Conservation (phyloP, 92 coral and sea anemone species). For the Zoanthus solanderi region DNA sequence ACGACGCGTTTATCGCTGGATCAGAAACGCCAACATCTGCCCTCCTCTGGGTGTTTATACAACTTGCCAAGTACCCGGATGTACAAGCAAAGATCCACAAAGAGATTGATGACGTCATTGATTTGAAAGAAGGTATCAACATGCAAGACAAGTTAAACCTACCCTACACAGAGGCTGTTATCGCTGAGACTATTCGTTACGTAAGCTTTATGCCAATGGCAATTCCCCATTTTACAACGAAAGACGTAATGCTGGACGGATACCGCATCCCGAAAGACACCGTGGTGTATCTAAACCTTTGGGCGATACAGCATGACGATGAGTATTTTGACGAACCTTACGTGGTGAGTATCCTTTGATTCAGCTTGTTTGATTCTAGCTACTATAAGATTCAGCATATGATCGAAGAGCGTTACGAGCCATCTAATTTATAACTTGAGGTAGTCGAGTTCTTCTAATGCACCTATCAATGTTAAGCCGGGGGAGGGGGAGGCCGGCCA, state of each 20-base stretch:
- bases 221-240: constrained; percentile 71
- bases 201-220: constrained; percentile 75
- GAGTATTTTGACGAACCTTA: constrained; percentile 68
- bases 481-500: too few species aligned
- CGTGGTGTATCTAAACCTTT: constrained; percentile 68
- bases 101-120: constrained; percentile 70
- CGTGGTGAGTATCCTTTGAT: constrained; percentile 21
- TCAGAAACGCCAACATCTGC: constrained; percentile 76
- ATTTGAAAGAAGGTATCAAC: constrained; percentile 44
- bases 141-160: constrained; percentile 65
- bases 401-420: too few species aligned
- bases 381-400: too few species aligned
- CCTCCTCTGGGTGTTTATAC: constrained; percentile 72
- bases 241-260: constrained; percentile 64
- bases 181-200: constrained; percentile 66
- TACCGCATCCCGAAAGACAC: constrained; percentile 79
- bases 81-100: constrained; percentile 69
- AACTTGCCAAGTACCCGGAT: constrained; percentile 71
- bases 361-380: too few species aligned
- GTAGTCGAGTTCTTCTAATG: too few species aligned
- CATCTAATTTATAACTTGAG: too few species aligned
- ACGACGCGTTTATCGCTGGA: constrained; percentile 78
- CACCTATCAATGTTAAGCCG: too few species aligned
- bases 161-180: constrained; percentile 73
- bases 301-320: constrained; percentile 82